Base-by-base conservation (phyloP, 1,140 invertebrate species). In the Helicoverpa armigera region DNA sequence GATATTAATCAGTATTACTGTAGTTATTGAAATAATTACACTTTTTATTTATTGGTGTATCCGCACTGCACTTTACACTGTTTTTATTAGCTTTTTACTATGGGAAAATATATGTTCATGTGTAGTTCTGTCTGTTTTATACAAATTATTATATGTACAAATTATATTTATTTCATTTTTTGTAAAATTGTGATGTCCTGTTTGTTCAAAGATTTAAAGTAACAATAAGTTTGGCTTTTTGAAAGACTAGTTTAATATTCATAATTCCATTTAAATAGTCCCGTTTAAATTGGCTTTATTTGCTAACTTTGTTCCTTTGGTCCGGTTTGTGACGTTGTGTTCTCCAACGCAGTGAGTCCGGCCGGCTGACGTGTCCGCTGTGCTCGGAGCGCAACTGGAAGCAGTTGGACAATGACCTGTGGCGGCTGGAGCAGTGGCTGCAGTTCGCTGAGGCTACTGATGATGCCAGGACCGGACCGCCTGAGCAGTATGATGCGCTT, bases 361-460 rank as follows among this genome's bases (percentile, higher is more conserved):
- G 97, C 61, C 96, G 97, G 78, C 88, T 98, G 79, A 97, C 97
- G 56, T 98, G 98, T 90, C 97, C 97, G 9, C 94, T 98, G 72
- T 98, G 98, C 89, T 98, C 97, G 60, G 96, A 97, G 87, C 96
- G 97, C 79, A 98, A 98, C 92, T 98, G 98, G 98, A 96, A 97
- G 80, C 98, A 99, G 92, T 96, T 99, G 87, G 97, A 98, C 85
- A 97, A 98, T 89, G 98, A 99, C 93, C 94, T 99, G 7, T 98
- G 98, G 97, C 96, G 98, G 77, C 94, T 99, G 84, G 97, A 99
- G 88, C 97, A 98, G 89, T 99, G 98, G 98, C 95, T 99, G 53
- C 97, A 98, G 88, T 97, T 98, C 84, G 98, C 98, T 0, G 98
- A 99, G 93, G 97, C 96, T 61, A 97, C 97, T 0, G 97, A 98